Base-by-base conservation (phyloP, 2,888 invertebrate genomes). In the Kuschelorhynchus macadamiae region DNA sequence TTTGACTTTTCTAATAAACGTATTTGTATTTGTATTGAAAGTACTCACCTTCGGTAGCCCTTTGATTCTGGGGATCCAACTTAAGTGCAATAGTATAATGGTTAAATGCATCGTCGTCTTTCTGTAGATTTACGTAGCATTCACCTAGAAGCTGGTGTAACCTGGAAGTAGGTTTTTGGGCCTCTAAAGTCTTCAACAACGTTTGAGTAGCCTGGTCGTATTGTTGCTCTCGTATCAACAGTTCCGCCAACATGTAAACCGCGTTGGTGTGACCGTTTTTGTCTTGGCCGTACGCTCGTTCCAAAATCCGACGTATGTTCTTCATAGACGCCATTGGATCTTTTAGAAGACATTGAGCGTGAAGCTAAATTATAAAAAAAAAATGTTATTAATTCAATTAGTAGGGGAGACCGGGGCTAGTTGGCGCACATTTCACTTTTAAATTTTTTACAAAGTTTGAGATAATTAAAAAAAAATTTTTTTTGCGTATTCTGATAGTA, bases 221-320 rank as follows among this genome's bases (percentile, higher is more conserved):
- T 33, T 88, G 86, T 72, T 88, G 88, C 74, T 90, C 90, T 74
- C 88, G 87, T 74, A 90, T 89, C 47, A 90, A 87, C 66, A 92
- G 88, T 76, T 92, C 91, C 2, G 90, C 91, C 76, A 94, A 83
- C 33, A 91, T 85, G 71, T 89, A 90, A 1, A 93, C 89, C 0
- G 93, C 92, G 52, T 77, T 74, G 0, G 92, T 90, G 17, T 91
- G 83, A 81, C 91, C 90, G n/a, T 85, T 85, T 57, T 90, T 89
- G 78, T 94, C 93, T 70, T 90, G 87, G 65, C 87, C 86, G 47
- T 94, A 83, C 0, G 93, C 92, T 78, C 90, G 91, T 79, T 92
- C 91, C 47, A 93, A 83, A 36, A 91, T 87, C 53, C 88, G 88
- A 77, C 90, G 90, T 0, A 92, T 91, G 81, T 89, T 88, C 2